Conservation (phyloP, 2,113 vertebrate species). For the Paracanthobrama guichenoti region DNA sequence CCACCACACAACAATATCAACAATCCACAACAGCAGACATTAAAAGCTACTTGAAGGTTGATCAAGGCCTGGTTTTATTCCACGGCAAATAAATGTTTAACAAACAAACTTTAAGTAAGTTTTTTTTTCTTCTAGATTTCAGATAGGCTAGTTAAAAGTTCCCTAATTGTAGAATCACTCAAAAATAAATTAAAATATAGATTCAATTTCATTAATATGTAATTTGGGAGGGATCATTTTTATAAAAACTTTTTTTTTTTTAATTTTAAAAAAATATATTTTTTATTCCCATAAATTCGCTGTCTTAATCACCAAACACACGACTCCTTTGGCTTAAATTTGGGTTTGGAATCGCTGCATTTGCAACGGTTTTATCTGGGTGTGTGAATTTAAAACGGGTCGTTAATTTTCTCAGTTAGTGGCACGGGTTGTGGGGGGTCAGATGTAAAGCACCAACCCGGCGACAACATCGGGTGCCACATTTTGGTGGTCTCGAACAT, state of each 20-base stretch:
- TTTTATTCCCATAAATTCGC: neutral
- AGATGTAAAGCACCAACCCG: slow-evolving; percentile 13
- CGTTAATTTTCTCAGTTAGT: neutral
- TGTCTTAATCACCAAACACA: neutral
- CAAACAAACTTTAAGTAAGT: neutral
- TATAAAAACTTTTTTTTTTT: neutral
- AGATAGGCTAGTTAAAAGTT: neutral
- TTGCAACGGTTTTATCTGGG: neutral
- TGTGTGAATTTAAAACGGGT: neutral
- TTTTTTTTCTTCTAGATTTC: neutral
- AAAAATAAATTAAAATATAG: neutral
- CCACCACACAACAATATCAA: neutral
- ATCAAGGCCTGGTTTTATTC: neutral
- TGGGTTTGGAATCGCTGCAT: slow-evolving; percentile 12
- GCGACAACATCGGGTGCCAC: slow-evolving; percentile 41
- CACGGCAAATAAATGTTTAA: neutral
- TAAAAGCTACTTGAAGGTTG: neutral
- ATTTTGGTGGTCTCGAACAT: slow-evolving; percentile 56
- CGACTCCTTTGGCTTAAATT: neutral
- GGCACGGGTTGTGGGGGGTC: slow-evolving; percentile 5
- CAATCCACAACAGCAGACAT: neutral
- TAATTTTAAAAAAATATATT: no score
- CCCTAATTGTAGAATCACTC: neutral
- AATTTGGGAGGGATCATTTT: neutral
- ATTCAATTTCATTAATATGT: neutral